Evolutionary conservation across 2,113 vertebrate genomes (phyloP), one percentile per base, ranked within the genome.

Genomic region (Sturnus vulgaris): DNA sequence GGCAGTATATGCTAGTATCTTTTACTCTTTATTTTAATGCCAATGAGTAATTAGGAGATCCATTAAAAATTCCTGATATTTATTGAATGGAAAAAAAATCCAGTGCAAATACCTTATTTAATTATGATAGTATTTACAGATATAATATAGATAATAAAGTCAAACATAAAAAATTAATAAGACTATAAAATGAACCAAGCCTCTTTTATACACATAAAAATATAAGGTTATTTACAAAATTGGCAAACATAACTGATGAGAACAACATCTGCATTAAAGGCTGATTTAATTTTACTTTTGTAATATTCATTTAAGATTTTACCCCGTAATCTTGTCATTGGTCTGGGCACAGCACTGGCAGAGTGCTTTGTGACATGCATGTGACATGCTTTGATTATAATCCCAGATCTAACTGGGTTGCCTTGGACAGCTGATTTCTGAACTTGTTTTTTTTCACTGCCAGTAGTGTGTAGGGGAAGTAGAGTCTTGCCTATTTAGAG

Each of bases 131-230:
- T 75, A 73, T 85, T 94, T 91, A 78, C 12, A 85, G 42, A 49
- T 28, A 61, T 44, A 47, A 89, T 77, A 82, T 24, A 60, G 42
- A 76, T 77, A 64, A 53, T 57, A 91, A 94, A 91, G 3, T 53
- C 77, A 92, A 92, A 66, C 46, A 83, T 46, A 72, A 80, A 80
- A 94, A 85, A 80, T 53, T 90, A 82, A 91, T 83, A 88, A 89
- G 80, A 49, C 35, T 85, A 37, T 57, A 73, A 76, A 82, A 85
- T 68, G 6, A 78, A 49, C 16, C 3, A 50, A 70, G 22, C 27
- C 19, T 92, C 37, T 71, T 83, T 77, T 46, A 61, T 42, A 25
- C 4, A n/a, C 0, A 0, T 27, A 55, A 72, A 92, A 77, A 27
- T 37, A 15, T 3, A 9, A 30, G 2, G 8, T 44, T 61, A 55